These are phyloP conservation scores for Podarcis siculus DNA, from an alignment of 2,797 vertebrate genomes.

Conservation along the genomic window DNA sequence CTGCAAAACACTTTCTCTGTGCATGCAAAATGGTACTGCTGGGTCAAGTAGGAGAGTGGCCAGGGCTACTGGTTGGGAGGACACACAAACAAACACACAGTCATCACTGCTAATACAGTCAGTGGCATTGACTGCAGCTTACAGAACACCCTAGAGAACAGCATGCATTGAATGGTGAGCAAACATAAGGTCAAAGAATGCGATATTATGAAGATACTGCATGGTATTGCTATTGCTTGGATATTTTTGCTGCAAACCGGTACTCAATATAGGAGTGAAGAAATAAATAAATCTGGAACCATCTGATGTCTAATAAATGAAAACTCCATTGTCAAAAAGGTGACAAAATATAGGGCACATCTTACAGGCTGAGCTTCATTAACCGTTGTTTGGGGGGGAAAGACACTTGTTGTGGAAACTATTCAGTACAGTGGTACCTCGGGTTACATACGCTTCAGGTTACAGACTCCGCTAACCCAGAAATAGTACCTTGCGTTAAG, in stretches of 20 bases:
- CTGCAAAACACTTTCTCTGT: neutral
- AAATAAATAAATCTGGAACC: neutral
- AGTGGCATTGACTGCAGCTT: neutral
- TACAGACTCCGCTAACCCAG: too few species aligned
- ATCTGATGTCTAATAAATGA: neutral
- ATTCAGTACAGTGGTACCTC: too few species aligned
- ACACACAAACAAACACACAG: neutral
- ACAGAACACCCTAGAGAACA: neutral
- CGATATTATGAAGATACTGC: neutral
- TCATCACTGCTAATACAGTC: neutral
- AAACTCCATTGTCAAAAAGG: neutral
- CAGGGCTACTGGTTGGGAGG: neutral
- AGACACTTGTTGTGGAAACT: neutral
- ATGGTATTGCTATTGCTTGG: neutral
- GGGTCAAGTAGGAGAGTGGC: neutral
- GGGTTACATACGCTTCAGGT: too few species aligned
- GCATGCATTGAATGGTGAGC: neutral
- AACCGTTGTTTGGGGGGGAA: neutral
- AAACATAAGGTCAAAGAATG: neutral
- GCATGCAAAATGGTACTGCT: neutral
- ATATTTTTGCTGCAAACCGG: neutral
- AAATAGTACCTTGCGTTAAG: too few species aligned
- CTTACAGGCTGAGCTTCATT: neutral
- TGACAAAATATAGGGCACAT: neutral
- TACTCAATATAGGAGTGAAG: neutral